Percentiles rank a stretch among this genome's conserved stretches.
Conservation (phyloP, 2,888 invertebrate species). For the Entomobrya proxima region DNA sequence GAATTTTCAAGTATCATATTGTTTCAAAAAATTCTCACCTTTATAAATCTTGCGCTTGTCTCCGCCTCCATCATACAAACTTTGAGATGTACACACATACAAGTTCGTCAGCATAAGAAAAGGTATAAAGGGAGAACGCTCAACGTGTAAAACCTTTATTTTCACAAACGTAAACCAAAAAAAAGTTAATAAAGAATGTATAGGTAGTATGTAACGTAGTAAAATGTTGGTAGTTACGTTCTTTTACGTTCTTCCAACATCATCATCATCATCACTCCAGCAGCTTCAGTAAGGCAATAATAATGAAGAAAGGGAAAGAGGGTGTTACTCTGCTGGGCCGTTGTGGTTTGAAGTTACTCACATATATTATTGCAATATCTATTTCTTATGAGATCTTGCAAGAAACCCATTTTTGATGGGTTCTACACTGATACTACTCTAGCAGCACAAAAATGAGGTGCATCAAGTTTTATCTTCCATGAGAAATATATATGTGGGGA, state of each 20-base stretch:
- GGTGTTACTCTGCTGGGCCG: slow-evolving; percentile 39
- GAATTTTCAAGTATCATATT: slow-evolving; percentile 64
- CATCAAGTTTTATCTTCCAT: slow-evolving; percentile 12
- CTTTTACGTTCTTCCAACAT: slow-evolving; percentile 2
- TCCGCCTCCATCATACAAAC: slow-evolving; percentile 60
- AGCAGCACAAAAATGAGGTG: no score
- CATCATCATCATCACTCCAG: no score
- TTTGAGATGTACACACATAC: slow-evolving; percentile 16
- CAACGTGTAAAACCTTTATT: background rate
- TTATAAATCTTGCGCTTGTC: slow-evolving; percentile 65
- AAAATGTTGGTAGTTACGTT: slow-evolving; percentile 1
- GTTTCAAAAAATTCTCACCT: slow-evolving; percentile 68
- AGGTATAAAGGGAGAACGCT: background rate
- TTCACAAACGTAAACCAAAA: no score
- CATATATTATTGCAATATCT: slow-evolving; percentile 53
- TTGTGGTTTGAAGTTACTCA: slow-evolving; percentile 41
- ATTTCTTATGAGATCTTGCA: slow-evolving; percentile 29
- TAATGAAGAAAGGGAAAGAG: slow-evolving; percentile 24
- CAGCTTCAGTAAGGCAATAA: background rate
- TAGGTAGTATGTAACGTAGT: background rate
- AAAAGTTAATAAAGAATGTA: slow-evolving; percentile 37
- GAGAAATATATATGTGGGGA: background rate
- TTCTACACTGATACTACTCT: no score
- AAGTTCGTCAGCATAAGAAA: background rate
- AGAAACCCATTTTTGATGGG: no score